These are phyloP conservation scores for Lineus longissimus DNA, from an alignment of 1,140 invertebrate species.

Conservation along the genomic window DNA sequence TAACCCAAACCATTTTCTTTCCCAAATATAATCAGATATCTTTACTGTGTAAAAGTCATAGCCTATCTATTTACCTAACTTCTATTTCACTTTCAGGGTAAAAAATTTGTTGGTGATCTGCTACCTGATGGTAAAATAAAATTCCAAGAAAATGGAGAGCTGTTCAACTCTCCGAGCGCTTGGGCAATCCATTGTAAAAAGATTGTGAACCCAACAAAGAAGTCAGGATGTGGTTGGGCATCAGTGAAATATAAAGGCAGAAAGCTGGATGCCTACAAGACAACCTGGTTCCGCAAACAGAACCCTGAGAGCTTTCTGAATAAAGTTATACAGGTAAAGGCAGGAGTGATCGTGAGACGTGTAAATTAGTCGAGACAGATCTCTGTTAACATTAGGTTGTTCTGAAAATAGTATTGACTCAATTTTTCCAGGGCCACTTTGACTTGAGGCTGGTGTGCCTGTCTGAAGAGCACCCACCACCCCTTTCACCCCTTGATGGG, in stretches of 20 bases:
- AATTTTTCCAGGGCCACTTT: no score
- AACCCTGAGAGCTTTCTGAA: slow-evolving; percentile 36
- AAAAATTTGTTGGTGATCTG: slow-evolving; percentile 83
- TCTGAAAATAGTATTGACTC: no score
- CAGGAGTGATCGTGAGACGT: no score
- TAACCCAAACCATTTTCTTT: slow-evolving; percentile 7
- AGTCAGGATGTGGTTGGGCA: slow-evolving; percentile 87
- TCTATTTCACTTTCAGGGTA: slow-evolving; percentile 72
- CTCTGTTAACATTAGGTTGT: no score
- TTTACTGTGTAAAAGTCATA: no score
- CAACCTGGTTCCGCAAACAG: slow-evolving; percentile 71
- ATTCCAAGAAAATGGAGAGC: slow-evolving; percentile 79
- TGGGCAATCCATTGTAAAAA: slow-evolving; percentile 89
- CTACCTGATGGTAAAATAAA: slow-evolving; percentile 81
- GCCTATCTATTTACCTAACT: no score
- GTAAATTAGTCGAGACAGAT: no score
- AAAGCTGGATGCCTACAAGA: slow-evolving; percentile 83
- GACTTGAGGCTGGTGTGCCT: no score
- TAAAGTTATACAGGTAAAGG: no score
- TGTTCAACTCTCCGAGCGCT: slow-evolving; percentile 84
- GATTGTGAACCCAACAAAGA: slow-evolving; percentile 85
- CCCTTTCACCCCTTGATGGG: no score
- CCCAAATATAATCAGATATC: no score
- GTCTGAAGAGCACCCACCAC: no score
- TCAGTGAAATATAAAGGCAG: slow-evolving; percentile 73